Evolutionary conservation across 2,797 vertebrate genomes (phyloP).

Genomic region (Onychomys leucogaster): DNA sequence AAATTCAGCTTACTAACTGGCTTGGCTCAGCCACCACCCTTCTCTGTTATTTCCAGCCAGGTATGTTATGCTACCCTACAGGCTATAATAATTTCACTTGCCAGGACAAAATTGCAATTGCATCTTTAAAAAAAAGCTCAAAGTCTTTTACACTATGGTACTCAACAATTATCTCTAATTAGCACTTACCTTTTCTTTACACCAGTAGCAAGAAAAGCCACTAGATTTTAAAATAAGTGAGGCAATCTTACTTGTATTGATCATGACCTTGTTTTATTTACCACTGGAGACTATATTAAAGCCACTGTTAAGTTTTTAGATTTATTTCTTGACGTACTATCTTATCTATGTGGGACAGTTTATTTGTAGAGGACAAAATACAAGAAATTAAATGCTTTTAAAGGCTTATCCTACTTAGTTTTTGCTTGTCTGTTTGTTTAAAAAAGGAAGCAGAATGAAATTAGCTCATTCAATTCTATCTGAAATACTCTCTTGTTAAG

Average conservation of each 20-base stretch:
- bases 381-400: constrained; percentile 12
- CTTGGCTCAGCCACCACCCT: not conserved
- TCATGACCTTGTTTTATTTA: not conserved
- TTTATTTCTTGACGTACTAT: constrained; percentile 1
- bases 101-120: constrained; percentile 3
- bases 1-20: not conserved
- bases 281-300: not conserved
- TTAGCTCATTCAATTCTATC: not conserved
- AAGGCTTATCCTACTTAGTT: not conserved
- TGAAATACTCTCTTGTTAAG: not conserved
- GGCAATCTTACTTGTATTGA: not conserved
- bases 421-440: not conserved
- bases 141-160: constrained; percentile 17
- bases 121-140: constrained; percentile 29
- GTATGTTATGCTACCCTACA: not conserved
- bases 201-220: constrained; percentile 24
- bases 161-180: constrained; percentile 38
- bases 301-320: not conserved
- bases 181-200: not conserved
- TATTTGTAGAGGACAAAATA: not conserved
- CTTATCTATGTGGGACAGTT: not conserved
- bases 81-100: constrained; percentile 47
- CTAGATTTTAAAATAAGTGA: not conserved
- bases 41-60: constrained; percentile 9
- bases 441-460: constrained; percentile 25